phyloP scores from a whole-genome alignment of 2,888 invertebrate species.

The Onthophagus sagittarius region DNA sequence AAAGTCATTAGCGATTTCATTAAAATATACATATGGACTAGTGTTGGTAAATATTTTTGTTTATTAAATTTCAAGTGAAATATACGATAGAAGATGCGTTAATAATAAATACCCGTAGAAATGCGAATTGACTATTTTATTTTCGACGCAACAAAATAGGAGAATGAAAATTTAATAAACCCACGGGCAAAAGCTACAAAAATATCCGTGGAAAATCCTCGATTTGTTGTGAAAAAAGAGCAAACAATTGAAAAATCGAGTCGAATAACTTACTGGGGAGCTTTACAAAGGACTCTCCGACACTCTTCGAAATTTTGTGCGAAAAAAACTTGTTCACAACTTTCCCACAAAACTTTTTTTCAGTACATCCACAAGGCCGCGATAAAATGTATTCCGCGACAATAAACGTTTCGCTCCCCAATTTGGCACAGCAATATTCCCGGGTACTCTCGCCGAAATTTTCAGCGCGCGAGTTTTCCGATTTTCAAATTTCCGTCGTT shows the following conservation, averaged over 20 bases:
- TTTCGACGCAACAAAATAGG: not conserved
- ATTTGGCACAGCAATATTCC: not conserved
- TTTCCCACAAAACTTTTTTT: conserved; percentile 8
- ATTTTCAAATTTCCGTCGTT: not conserved
- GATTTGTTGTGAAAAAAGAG: not conserved
- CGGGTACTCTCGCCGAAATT: not conserved
- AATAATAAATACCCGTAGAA: not conserved
- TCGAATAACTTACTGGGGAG: not conserved
- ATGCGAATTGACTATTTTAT: not conserved
- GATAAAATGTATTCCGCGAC: not conserved
- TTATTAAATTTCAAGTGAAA: not conserved
- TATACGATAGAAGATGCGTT: not conserved
- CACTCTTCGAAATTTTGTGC: not conserved
- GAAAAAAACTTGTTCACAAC: not conserved
- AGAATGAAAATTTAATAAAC: not conserved
- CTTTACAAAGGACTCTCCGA: not conserved
- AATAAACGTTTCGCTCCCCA: not conserved
- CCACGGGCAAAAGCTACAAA: not conserved
- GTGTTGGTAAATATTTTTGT: not conserved
- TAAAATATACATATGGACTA: not conserved
- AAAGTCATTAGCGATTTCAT: not conserved
- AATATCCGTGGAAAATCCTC: not conserved
- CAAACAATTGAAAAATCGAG: not conserved
- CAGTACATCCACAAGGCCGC: not conserved
- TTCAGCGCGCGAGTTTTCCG: not conserved